These are phyloP conservation scores for Podarcis raffonei DNA, from an alignment of 2,113 vertebrate genomes.

Conservation along the genomic window DNA sequence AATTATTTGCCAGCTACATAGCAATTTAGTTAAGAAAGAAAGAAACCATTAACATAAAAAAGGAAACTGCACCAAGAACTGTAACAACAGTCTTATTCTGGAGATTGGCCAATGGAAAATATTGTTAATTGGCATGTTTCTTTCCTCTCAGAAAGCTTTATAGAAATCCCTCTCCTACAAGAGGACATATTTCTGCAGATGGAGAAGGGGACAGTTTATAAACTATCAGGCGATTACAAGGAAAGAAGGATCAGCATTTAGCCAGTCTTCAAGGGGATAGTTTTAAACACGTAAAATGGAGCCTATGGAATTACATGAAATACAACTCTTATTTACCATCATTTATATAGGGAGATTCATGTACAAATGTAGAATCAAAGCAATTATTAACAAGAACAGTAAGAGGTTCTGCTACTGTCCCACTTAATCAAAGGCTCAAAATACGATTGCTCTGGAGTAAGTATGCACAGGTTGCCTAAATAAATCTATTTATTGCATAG, in stretches of 20 bases:
- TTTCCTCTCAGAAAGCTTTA: conserved; percentile 50
- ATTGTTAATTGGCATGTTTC: conserved; percentile 48
- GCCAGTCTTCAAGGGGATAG: conserved; percentile 49
- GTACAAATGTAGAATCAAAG: background rate
- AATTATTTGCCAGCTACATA: conserved; percentile 43
- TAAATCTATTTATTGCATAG: too few relatives aligned
- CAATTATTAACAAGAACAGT: conserved; percentile 20
- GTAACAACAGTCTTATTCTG: conserved; percentile 51
- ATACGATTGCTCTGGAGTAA: background rate
- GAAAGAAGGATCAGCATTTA: conserved; percentile 44
- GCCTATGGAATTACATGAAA: conserved; percentile 46
- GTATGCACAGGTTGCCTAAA: background rate
- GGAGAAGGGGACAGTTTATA: conserved; percentile 46
- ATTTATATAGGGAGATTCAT: background rate
- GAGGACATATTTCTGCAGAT: conserved; percentile 45
- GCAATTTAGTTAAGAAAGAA: conserved; percentile 40
- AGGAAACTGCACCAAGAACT: conserved; percentile 42
- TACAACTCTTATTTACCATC: conserved; percentile 52
- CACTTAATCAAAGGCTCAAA: background rate
- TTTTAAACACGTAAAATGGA: conserved; percentile 52
- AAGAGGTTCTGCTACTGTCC: background rate
- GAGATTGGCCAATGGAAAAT: conserved; percentile 61
- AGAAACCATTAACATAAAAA: conserved; percentile 38
- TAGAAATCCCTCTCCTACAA: conserved; percentile 51
- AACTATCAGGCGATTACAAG: conserved; percentile 52